These are phyloP conservation scores for Gambusia holbrooki DNA, from an alignment of 2,113 vertebrate genomes.

Conservation along the genomic window DNA sequence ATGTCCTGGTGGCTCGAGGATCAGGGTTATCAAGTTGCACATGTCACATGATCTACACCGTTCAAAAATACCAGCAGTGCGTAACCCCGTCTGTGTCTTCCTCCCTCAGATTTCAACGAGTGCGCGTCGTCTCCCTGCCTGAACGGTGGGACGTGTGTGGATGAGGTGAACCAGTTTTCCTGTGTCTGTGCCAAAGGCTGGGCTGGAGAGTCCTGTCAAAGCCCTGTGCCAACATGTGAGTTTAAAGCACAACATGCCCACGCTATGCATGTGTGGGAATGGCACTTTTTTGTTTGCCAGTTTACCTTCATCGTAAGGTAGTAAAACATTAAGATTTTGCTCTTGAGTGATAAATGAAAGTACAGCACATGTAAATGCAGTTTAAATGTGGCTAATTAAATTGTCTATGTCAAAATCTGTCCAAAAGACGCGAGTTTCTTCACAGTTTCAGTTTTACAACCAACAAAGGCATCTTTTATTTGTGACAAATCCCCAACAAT, in stretches of 20 bases:
- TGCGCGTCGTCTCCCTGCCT: slow-evolving; percentile 83
- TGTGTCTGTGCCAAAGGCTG: slow-evolving; percentile 85
- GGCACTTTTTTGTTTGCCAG: not conserved
- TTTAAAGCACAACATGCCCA: slow-evolving; percentile 28
- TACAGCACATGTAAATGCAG: not conserved
- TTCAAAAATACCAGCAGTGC: slow-evolving; percentile 3
- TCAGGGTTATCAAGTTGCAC: slow-evolving; percentile 58
- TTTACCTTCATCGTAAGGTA: not conserved
- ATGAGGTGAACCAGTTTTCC: slow-evolving; percentile 81
- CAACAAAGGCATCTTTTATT: too few species aligned
- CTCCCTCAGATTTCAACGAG: slow-evolving; percentile 80
- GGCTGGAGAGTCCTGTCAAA: slow-evolving; percentile 84
- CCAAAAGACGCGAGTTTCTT: not conserved
- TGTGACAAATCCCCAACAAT: too few species aligned
- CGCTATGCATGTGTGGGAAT: not conserved
- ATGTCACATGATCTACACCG: slow-evolving; percentile 2
- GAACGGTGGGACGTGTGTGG: slow-evolving; percentile 84
- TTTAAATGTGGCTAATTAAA: not conserved
- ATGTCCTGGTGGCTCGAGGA: slow-evolving; percentile 34
- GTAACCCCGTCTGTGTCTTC: slow-evolving; percentile 28
- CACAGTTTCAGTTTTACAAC: too few species aligned
- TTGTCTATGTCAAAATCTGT: not conserved
- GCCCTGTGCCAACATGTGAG: slow-evolving; percentile 81
- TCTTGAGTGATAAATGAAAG: not conserved
- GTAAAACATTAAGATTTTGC: not conserved